These are phyloP conservation scores for Pimpla rufipes DNA, from an alignment of 2,888 invertebrate genomes.

Conservation along the genomic window DNA sequence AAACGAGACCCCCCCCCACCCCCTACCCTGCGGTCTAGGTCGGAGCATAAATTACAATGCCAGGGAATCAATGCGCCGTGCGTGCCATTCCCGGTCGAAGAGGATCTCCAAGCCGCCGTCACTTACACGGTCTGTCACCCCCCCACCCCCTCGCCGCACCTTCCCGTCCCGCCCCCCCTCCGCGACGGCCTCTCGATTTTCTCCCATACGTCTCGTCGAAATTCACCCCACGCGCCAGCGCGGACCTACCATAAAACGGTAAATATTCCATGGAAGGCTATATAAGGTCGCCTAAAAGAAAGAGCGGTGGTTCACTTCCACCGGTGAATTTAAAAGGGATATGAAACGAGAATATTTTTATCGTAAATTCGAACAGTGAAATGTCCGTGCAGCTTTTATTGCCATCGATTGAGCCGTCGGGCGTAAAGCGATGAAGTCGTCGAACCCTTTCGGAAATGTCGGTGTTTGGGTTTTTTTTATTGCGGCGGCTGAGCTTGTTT, in stretches of 20 bases:
- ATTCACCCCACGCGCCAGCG: conserved; percentile 15
- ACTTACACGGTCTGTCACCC: conserved; percentile 60
- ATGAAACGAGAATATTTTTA: neutral
- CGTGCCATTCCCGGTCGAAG: conserved; percentile 44
- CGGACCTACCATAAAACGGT: conserved; percentile 13
- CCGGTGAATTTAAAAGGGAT: neutral
- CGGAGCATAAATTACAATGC: conserved; percentile 58
- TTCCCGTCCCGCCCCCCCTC: neutral
- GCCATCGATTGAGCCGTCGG: neutral
- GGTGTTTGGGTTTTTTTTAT: too few relatives aligned
- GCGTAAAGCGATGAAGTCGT: neutral
- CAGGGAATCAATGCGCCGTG: conserved; percentile 60
- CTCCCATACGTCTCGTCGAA: conserved; percentile 21
- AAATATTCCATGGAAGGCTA: neutral
- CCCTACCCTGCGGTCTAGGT: conserved; percentile 34
- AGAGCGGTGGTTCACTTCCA: neutral
- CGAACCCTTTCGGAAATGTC: too few relatives aligned
- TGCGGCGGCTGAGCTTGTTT: too few relatives aligned
- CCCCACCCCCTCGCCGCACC: neutral
- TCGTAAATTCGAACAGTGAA: neutral
- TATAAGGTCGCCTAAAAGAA: neutral
- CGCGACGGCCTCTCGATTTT: neutral
- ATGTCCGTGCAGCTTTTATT: neutral
- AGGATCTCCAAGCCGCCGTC: conserved; percentile 41
- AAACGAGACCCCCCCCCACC: conserved; percentile 27